Evolutionary conservation across 2,797 vertebrate species (phyloP).

Genomic region (Nothura maculosa): DNA sequence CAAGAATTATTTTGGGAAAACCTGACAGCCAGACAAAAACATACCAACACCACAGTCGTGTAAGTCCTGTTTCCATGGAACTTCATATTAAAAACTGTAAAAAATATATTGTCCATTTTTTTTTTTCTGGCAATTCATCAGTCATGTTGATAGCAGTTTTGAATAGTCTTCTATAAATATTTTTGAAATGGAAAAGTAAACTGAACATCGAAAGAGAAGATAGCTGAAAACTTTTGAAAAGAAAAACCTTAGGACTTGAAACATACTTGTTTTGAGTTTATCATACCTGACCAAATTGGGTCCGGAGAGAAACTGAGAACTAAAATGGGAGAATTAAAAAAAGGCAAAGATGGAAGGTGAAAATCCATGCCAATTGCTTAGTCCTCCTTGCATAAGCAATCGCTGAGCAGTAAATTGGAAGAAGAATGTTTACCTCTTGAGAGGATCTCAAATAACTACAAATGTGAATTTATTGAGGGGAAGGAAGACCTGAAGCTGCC

Average conservation of each 20-base stretch:
- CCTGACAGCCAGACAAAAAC: background rate
- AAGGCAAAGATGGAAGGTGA: background rate
- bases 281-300: background rate
- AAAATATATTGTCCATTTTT: background rate
- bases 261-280: background rate
- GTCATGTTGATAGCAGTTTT: background rate
- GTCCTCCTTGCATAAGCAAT: background rate
- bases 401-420: background rate
- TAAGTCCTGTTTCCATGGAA: background rate
- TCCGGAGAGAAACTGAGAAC: background rate
- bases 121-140: background rate
- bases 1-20: background rate
- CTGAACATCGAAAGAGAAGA: background rate
- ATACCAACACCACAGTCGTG: background rate
- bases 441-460: background rate
- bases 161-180: background rate
- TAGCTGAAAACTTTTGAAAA: background rate
- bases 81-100: background rate
- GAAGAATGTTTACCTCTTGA: background rate
- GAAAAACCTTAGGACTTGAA: background rate
- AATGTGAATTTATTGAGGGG: background rate
- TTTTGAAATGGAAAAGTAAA: background rate
- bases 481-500: background rate
- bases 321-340: background rate
- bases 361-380: background rate